Conservation (phyloP, 2,888 invertebrate genomes). For the Craniophora ligustri region DNA sequence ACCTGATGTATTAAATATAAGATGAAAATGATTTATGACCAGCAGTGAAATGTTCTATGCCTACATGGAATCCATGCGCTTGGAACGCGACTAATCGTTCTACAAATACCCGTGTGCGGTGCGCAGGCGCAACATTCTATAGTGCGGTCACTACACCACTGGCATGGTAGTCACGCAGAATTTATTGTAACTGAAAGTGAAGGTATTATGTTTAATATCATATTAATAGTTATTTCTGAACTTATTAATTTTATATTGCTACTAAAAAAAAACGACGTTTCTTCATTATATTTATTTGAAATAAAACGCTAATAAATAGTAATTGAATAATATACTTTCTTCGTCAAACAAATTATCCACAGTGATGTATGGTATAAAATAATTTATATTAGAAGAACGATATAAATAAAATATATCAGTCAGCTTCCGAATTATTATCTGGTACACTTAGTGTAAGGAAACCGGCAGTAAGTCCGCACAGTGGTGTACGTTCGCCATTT, state of each 20-base stretch:
- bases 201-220: not conserved
- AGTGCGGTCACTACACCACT: slow-evolving; percentile 54
- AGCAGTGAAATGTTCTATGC: not conserved
- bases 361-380: too few relatives aligned
- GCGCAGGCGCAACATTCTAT: slow-evolving; percentile 46
- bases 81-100: slow-evolving; percentile 41
- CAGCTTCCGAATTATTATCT: not conserved
- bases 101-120: slow-evolving; percentile 41
- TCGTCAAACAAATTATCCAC: too few relatives aligned
- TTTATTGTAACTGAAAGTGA: slow-evolving; percentile 39
- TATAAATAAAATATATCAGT: too few relatives aligned
- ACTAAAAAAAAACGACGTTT: too few relatives aligned
- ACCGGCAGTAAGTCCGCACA: slow-evolving; percentile 14
- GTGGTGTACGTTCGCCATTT: slow-evolving; percentile 34
- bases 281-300: too few relatives aligned
- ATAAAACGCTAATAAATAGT: too few relatives aligned
- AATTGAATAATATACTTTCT: too few relatives aligned
- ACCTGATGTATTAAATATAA: too few relatives aligned
- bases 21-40: too few relatives aligned
- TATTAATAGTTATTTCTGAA: not conserved
- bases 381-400: too few relatives aligned
- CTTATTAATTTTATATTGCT: too few relatives aligned
- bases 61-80: not conserved
- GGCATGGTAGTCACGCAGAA: slow-evolving; percentile 44
- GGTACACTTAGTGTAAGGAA: slow-evolving; percentile 2